phyloP scores from a whole-genome alignment of 2,113 vertebrate species.

The Synodontis membranacea region DNA sequence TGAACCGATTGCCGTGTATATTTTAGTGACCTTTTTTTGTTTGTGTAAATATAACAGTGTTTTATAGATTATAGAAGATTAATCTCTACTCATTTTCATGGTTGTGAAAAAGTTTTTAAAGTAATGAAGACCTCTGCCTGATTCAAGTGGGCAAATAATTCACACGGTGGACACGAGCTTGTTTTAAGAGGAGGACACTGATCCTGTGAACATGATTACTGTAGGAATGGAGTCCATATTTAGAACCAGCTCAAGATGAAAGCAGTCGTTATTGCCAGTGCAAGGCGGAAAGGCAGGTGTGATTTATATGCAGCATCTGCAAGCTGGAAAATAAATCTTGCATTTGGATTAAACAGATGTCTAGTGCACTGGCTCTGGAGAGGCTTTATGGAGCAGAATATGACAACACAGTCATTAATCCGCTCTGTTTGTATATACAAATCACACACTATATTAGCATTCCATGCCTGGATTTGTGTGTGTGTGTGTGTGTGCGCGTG shows the following conservation, averaged over 20 bases:
- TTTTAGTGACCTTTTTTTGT: not conserved
- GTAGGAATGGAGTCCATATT: slow-evolving; percentile 30
- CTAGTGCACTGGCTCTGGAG: slow-evolving; percentile 33
- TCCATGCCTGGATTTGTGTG: slow-evolving; percentile 54
- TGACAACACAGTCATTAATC: slow-evolving; percentile 68
- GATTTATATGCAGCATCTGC: slow-evolving; percentile 40
- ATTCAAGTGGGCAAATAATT: slow-evolving; percentile 7
- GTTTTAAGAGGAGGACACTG: slow-evolving; percentile 19
- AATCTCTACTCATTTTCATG: not conserved
- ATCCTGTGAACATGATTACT: not conserved
- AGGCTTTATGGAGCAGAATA: slow-evolving; percentile 57
- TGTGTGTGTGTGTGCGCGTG: slow-evolving; percentile 14
- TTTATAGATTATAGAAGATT: not conserved
- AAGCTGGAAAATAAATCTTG: slow-evolving; percentile 29
- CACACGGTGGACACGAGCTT: not conserved
- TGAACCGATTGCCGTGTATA: not conserved
- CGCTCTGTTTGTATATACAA: slow-evolving; percentile 61
- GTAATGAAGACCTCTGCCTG: not conserved
- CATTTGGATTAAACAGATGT: slow-evolving; percentile 62
- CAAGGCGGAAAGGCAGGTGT: slow-evolving; percentile 22
- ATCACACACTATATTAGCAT: slow-evolving; percentile 54
- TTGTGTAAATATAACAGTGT: too few species aligned
- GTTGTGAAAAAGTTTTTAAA: too few species aligned
- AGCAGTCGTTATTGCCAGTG: slow-evolving; percentile 24
- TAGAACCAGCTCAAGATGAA: slow-evolving; percentile 31